Evolutionary conservation across 2,797 vertebrate species (phyloP).

Genomic region (Allobates femoralis): DNA sequence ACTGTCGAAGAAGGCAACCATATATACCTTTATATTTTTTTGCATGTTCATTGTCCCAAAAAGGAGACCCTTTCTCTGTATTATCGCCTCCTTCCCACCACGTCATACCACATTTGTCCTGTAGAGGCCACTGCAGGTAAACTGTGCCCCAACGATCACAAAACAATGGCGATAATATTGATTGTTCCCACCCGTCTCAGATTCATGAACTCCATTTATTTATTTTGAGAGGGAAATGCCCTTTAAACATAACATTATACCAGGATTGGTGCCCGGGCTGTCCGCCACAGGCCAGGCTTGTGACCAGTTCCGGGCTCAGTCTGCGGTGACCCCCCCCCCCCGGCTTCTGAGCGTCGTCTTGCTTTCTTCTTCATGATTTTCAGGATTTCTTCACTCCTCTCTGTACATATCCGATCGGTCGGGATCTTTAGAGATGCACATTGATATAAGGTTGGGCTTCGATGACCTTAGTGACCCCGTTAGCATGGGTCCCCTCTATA

Average conservation of each 20-base stretch:
- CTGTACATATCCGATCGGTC: neutral
- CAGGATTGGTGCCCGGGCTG: neutral
- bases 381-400: neutral
- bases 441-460: constrained; percentile 6
- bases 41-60: no score
- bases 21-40: no score
- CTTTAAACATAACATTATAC: neutral
- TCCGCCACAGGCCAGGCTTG: no score
- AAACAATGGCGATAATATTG: neutral
- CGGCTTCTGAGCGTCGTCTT: neutral
- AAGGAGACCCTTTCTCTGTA: no score
- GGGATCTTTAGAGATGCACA: constrained; percentile 8
- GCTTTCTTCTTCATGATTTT: neutral
- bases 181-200: neutral
- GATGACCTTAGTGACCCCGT: neutral
- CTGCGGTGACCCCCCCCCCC: neutral
- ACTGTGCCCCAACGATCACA: no score
- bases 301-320: neutral
- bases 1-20: no score
- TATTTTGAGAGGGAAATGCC: neutral
- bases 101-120: neutral
- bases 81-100: no score
- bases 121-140: neutral
- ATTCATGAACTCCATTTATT: neutral
- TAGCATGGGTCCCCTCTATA: neutral